A percentile compares a stretch with the other conserved stretches of the same genome.
phyloP scores from a whole-genome alignment of 2,888 invertebrate genomes.

The Disparrhopalites patrizii region DNA sequence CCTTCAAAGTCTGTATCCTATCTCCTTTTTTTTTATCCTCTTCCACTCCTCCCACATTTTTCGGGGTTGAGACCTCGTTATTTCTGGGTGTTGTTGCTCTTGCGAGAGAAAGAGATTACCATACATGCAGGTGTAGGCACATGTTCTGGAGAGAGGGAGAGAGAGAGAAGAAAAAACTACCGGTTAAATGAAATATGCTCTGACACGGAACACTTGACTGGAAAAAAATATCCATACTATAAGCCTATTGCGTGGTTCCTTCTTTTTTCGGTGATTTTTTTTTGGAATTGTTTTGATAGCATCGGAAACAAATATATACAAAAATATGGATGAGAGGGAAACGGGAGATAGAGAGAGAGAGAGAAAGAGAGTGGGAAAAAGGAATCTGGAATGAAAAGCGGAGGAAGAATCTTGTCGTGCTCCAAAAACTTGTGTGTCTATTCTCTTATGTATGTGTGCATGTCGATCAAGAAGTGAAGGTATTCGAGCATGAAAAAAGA shows the following conservation, averaged over 20 bases:
- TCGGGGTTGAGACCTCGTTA: too few relatives aligned
- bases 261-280: background rate
- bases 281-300: background rate
- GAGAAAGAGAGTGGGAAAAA: background rate
- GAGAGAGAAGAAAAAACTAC: too few relatives aligned
- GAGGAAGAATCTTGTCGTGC: background rate
- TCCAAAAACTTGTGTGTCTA: background rate
- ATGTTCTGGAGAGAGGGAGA: too few relatives aligned
- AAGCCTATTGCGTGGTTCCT: conserved; percentile 3
- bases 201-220: too few relatives aligned
- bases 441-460: background rate
- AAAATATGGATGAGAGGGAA: background rate
- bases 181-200: too few relatives aligned
- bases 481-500: conserved; percentile 28
- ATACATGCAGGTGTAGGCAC: too few relatives aligned
- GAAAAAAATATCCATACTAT: too few relatives aligned
- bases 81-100: too few relatives aligned
- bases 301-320: background rate
- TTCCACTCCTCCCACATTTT: too few relatives aligned
- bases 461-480: conserved; percentile 22
- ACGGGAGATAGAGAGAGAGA: background rate
- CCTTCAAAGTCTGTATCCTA: too few relatives aligned
- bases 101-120: too few relatives aligned
- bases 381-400: background rate
- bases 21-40: too few relatives aligned